Evolutionary conservation across 2,888 invertebrate genomes (phyloP).

Genomic region (Xiphydria camelus): DNA sequence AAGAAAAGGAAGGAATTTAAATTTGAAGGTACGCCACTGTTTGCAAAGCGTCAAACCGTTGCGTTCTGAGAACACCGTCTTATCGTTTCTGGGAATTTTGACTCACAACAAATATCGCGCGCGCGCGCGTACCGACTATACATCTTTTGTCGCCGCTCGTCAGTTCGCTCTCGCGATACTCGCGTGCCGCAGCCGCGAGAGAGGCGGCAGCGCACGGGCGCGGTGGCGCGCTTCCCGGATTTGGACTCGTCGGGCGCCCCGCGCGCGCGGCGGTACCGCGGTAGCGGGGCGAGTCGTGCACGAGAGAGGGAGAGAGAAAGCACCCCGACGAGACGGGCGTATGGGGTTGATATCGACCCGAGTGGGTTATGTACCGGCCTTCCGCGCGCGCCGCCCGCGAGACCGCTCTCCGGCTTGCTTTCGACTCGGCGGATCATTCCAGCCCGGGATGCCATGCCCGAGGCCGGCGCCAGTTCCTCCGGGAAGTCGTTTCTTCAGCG

Average conservation of each 20-base stretch:
- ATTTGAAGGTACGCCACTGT: too few relatives aligned
- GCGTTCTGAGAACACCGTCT: too few relatives aligned
- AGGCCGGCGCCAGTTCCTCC: constrained; percentile 46
- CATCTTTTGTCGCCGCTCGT: too few relatives aligned
- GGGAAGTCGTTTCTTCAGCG: constrained; percentile 57
- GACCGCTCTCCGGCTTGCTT: constrained; percentile 14
- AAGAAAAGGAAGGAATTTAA: too few relatives aligned
- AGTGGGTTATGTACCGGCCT: constrained; percentile 11
- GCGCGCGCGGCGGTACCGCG: constrained; percentile 4
- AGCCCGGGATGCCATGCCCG: constrained; percentile 55
- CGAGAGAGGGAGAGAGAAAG: constrained; percentile 18
- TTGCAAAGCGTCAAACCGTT: too few relatives aligned
- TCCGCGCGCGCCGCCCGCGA: constrained; percentile 19
- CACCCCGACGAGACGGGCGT: constrained; percentile 15
- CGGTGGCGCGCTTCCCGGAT: constrained; percentile 15
- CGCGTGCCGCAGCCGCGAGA: too few relatives aligned
- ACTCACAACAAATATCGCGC: too few relatives aligned
- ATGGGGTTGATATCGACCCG: constrained; percentile 48
- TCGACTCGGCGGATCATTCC: constrained; percentile 34
- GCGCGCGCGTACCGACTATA: too few relatives aligned
- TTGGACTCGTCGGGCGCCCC: too few relatives aligned
- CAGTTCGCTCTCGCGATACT: too few relatives aligned
- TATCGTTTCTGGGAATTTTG: too few relatives aligned
- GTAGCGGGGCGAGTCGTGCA: constrained; percentile 4
- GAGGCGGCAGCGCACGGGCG: too few relatives aligned